Evolutionary conservation across 1,140 invertebrate species (phyloP).

Genomic region (Monomorium pharaonis): DNA sequence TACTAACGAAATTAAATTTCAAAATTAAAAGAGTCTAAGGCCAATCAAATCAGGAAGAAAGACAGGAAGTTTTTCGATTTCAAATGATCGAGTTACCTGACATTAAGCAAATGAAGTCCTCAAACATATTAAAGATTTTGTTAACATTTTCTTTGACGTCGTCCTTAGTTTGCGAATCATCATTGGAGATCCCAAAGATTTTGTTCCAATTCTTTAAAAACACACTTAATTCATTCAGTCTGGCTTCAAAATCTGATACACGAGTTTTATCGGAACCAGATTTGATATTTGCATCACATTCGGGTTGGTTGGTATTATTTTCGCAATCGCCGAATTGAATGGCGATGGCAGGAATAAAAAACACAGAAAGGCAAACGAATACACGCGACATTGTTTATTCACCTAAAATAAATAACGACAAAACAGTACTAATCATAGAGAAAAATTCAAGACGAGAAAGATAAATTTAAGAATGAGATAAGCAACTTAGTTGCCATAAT

Average conservation of each 20-base stretch:
- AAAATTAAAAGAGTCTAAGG: too few relatives aligned
- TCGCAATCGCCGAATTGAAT: slow-evolving; percentile 10
- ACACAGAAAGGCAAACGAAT: neutral
- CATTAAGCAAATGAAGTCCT: neutral
- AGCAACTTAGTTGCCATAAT: neutral
- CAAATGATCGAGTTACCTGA: too few relatives aligned
- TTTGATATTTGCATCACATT: neutral
- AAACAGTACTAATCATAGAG: neutral
- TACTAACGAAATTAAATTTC: too few relatives aligned
- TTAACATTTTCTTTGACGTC: neutral
- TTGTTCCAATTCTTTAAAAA: too few relatives aligned
- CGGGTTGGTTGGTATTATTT: neutral
- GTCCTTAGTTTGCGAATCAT: neutral
- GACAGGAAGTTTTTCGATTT: too few relatives aligned
- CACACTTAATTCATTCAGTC: neutral
- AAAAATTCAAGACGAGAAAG: neutral
- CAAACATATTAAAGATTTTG: neutral
- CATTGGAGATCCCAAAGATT: neutral
- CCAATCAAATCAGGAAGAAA: too few relatives aligned
- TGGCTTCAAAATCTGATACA: neutral
- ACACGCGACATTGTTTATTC: too few relatives aligned
- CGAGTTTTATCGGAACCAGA: neutral
- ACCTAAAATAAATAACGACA: too few relatives aligned
- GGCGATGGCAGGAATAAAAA: neutral
- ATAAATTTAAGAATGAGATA: neutral